These are phyloP conservation scores for Tetropium fuscum DNA, from an alignment of 2,888 invertebrate species.

Conservation along the genomic window DNA sequence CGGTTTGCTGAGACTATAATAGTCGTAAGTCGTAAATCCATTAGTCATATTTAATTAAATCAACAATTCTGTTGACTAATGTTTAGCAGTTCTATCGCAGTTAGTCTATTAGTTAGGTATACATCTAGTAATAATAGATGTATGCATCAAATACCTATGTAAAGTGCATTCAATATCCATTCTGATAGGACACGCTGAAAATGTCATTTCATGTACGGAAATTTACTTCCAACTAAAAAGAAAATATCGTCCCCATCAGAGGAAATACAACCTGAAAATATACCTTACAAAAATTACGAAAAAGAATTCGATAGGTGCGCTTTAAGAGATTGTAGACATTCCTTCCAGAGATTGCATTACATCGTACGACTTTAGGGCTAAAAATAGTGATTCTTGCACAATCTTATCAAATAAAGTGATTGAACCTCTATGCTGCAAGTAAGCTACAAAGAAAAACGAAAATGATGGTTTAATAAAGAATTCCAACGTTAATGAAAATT, in stretches of 20 bases:
- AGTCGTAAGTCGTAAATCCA: too few relatives aligned
- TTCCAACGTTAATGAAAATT: slow-evolving; percentile 5
- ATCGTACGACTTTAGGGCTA: slow-evolving; percentile 47
- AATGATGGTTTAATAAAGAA: slow-evolving; percentile 10
- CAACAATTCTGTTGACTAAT: too few relatives aligned
- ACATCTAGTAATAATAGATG: too few relatives aligned
- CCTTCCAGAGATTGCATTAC: slow-evolving; percentile 51
- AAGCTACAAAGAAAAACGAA: slow-evolving; percentile 12
- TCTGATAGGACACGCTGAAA: too few relatives aligned
- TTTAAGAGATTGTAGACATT: slow-evolving; percentile 51
- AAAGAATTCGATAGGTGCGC: slow-evolving; percentile 39
- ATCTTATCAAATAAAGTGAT: slow-evolving; percentile 37
- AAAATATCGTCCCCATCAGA: background rate
- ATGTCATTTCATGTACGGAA: background rate
- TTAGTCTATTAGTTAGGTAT: too few relatives aligned
- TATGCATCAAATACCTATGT: too few relatives aligned
- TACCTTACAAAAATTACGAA: slow-evolving; percentile 4
- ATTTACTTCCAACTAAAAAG: background rate
- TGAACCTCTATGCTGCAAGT: slow-evolving; percentile 6
- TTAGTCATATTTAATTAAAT: too few relatives aligned
- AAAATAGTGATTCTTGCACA: slow-evolving; percentile 30
- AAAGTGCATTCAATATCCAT: too few relatives aligned
- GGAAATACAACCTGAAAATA: slow-evolving; percentile 10
- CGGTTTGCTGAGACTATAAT: background rate
- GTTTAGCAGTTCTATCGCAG: too few relatives aligned